Base-by-base conservation (phyloP, 2,113 vertebrate species). In the Datnioides undecimradiatus region DNA sequence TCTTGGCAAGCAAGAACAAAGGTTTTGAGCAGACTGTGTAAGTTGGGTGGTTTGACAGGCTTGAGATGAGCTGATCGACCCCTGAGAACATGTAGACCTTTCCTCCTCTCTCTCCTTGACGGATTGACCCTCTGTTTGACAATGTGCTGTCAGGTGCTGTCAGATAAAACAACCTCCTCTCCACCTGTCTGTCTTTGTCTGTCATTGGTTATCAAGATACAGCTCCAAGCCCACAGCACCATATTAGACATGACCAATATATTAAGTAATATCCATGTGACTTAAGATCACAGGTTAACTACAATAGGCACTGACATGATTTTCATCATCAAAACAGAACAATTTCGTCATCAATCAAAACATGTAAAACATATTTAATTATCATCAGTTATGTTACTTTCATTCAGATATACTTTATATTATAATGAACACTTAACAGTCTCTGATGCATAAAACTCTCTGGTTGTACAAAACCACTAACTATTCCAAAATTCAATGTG, bases 111-210 rank as follows among this genome's bases (percentile, higher is more conserved):
- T 36, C 55, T 70, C 6, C 11, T 40, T 63, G 49, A 74, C 48
- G 74, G 74, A 76, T 74, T 43, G 43, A 43, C 5, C 27, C 21
- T 65, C 52, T 63, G 21, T 67, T 84, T 86, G 85, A 85, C 76
- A 78, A 23, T 41, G 23, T 65, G 5, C 83, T 71, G 83, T 81
- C 81, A 83, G 71, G 25, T 62, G 60, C 40, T 83, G 88, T 84
- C 79, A 78, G 83, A 88, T 79, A 13, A 80, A 77, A 73, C 64
- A 36, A 29, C 23, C 57, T 19, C 2, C 60, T 72, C 40, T 73
- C 45, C 5, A 3, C 57, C 34, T 0, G 25, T 76, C 38, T 69
- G 8, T 54, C 55, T 74, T 51, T 78, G 12, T 21, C 41, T 34
- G 60, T 64, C 60, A 3, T 27, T 2, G 3, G n/a, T 38, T 41